phyloP scores from a whole-genome alignment of 2,888 invertebrate species.

The Ormyrus nitidulus region DNA sequence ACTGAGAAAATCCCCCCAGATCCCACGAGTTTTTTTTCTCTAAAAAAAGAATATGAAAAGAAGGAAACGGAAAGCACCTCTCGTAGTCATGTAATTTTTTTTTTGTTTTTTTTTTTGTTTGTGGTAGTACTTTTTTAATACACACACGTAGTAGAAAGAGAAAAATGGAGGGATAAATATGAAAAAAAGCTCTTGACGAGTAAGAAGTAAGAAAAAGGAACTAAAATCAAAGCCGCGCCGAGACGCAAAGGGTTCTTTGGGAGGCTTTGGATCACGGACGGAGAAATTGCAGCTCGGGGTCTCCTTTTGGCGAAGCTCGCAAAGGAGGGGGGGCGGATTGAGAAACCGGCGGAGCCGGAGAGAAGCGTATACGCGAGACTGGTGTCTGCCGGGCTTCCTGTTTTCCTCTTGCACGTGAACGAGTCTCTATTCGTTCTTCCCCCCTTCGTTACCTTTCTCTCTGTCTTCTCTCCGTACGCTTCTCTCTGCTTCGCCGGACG shows the following conservation, averaged over 20 bases:
- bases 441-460: conserved; percentile 35
- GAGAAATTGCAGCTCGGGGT: too few species aligned
- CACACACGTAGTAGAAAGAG: conserved; percentile 60
- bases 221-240: conserved; percentile 48
- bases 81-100: conserved; percentile 70
- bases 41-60: conserved; percentile 53
- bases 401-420: conserved; percentile 59
- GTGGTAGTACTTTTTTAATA: conserved; percentile 50
- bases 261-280: background rate
- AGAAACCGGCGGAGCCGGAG: background rate
- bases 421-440: conserved; percentile 55
- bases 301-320: background rate
- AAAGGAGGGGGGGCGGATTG: background rate
- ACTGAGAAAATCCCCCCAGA: conserved; percentile 60
- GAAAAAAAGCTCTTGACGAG: conserved; percentile 38
- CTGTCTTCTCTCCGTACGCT: conserved; percentile 3
- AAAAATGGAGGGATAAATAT: conserved; percentile 61
- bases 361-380: conserved; percentile 20
- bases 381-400: conserved; percentile 55
- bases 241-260: conserved; percentile 26
- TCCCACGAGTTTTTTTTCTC: conserved; percentile 61
- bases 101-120: conserved; percentile 45
- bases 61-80: conserved; percentile 66
- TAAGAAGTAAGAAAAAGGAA: conserved; percentile 49
- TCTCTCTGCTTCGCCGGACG: background rate